phyloP scores from a whole-genome alignment of 2,797 vertebrate species.

The Gallinago nigripennis region DNA sequence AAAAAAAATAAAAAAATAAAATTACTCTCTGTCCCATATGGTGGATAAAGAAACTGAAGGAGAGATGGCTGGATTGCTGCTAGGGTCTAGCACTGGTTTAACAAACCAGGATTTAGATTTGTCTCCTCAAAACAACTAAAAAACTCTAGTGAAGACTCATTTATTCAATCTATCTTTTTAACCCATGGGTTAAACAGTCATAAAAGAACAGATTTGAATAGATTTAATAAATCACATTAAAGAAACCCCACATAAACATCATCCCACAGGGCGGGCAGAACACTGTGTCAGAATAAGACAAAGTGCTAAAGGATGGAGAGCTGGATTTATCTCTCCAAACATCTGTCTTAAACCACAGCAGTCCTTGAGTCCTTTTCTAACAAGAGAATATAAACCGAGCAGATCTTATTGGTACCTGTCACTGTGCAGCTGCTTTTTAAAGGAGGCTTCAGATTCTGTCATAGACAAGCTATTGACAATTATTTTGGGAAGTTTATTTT shows the following conservation, averaged over 20 bases:
- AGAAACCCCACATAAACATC: fast-evolving
- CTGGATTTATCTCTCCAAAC: background rate
- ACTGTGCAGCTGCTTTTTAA: background rate
- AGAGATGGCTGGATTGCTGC: background rate
- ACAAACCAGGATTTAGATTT: background rate
- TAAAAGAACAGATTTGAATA: background rate
- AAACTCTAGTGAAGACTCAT: background rate
- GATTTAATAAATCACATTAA: background rate
- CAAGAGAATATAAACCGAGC: background rate
- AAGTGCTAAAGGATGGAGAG: background rate
- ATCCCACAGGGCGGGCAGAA: background rate
- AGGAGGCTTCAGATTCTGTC: background rate
- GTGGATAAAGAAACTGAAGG: background rate
- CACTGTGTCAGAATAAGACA: background rate
- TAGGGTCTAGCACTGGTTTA: background rate
- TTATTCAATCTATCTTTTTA: background rate
- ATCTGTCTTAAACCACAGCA: background rate
- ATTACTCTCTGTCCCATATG: background rate
- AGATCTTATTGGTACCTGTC: background rate
- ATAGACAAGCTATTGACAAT: background rate
- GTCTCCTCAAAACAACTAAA: background rate
- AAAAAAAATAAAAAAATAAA: background rate
- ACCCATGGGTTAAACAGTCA: background rate
- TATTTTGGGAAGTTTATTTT: background rate
- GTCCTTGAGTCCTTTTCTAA: background rate